Conservation (phyloP, 1,140 invertebrate genomes). For the Drosophila tropicalis region DNA sequence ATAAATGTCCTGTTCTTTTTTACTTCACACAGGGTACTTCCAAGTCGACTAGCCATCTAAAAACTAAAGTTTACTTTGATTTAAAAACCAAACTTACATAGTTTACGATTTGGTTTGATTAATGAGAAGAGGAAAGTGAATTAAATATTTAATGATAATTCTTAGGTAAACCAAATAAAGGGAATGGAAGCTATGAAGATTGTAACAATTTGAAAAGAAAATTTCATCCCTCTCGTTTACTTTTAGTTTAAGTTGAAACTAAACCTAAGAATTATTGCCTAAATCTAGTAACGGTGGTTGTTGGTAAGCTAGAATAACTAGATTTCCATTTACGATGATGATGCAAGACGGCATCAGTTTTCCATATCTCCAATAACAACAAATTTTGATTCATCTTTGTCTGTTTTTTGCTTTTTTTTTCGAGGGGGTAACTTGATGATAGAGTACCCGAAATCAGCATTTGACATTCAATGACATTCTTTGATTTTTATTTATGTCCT, state of each 20-base stretch:
- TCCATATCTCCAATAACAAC: conserved; percentile 69
- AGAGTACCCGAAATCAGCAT: conserved; percentile 56
- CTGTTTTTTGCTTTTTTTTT: conserved; percentile 31
- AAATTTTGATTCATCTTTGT: conserved; percentile 40
- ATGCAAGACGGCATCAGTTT: conserved; percentile 42
- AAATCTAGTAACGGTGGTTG: conserved; percentile 16
- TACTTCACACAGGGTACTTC: neutral
- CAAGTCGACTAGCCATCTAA: neutral
- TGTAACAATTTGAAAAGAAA: neutral
- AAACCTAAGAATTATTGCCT: neutral
- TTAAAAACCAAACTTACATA: neutral
- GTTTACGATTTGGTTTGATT: conserved; percentile 1
- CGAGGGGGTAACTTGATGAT: conserved; percentile 59
- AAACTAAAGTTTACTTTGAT: neutral
- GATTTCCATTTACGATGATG: conserved; percentile 51
- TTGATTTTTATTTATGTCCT: conserved; percentile 72
- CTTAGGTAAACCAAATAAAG: neutral
- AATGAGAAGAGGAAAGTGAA: neutral
- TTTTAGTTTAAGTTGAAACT: neutral
- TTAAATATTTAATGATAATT: neutral
- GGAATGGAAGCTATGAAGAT: neutral
- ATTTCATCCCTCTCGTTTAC: neutral
- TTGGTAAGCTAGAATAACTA: neutral
- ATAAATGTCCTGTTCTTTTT: too few relatives aligned
- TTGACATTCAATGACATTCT: conserved; percentile 71